Conservation (phyloP, 2,888 invertebrate species). For the Eupsilia transversa region DNA sequence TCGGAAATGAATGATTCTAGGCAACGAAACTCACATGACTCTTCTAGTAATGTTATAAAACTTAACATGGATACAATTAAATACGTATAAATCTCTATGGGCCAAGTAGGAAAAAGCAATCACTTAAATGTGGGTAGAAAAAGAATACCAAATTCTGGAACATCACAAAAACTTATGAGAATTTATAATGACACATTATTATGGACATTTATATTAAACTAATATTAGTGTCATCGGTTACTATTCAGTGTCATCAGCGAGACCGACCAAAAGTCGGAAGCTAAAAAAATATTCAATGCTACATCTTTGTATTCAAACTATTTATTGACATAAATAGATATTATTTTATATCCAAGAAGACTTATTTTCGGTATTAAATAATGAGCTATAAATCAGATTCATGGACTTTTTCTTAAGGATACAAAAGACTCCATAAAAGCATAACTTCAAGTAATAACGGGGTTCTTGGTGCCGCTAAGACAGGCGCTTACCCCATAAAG, state of each 20-base stretch:
- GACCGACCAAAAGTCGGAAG: conserved; percentile 46
- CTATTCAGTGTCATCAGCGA: conserved; percentile 17
- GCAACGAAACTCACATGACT: conserved; percentile 33
- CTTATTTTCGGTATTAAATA: conserved; percentile 17
- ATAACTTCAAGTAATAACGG: conserved; percentile 53
- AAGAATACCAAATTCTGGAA: not conserved
- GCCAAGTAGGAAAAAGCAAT: not conserved
- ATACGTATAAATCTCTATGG: not conserved
- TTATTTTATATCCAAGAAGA: conserved; percentile 5
- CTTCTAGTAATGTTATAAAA: conserved; percentile 6
- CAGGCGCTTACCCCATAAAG: conserved; percentile 58
- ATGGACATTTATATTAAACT: not conserved
- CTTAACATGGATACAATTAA: not conserved
- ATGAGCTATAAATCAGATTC: conserved; percentile 25
- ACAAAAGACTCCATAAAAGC: conserved; percentile 33
- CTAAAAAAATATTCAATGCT: conserved; percentile 41
- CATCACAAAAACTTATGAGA: not conserved
- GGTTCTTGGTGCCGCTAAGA: conserved; percentile 52
- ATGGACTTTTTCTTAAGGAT: conserved; percentile 23
- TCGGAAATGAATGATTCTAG: conserved; percentile 39
- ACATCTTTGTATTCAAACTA: conserved; percentile 38
- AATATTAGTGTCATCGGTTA: not conserved
- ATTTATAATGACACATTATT: not conserved
- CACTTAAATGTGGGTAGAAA: not conserved
- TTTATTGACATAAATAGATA: conserved; percentile 17